Evolutionary conservation across 2,113 vertebrate genomes (phyloP), one percentile per base, ranked within the genome.

Genomic region (Ploceus nigricollis): DNA sequence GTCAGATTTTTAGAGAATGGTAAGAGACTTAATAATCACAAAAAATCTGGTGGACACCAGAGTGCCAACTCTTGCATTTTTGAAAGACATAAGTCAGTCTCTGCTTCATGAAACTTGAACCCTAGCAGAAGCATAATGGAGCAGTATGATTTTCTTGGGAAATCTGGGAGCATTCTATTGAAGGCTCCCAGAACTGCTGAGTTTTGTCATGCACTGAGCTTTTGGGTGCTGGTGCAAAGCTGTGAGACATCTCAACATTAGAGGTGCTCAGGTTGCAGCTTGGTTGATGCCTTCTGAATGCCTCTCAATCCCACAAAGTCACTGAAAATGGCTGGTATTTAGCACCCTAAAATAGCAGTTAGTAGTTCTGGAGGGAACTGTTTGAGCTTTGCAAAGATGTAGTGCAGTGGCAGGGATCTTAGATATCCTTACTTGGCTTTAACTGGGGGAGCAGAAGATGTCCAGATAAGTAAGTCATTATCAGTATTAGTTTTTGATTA

Each of bases 211-310:
- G 42, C 20, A 23, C 20, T 79, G 60, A 56, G 27, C 24, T 91
- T 65, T 47, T 37, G 53, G 25, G 21, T 69, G 22, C 48, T 80
- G 39, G 16, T 87, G 45, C 18, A 90, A 68, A 69, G 44, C 39
- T 16, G 13, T 39, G 47, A n/a, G n/a, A 56, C 0, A 1, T 50
- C 15, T 70, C 0, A 3, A 23, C 6, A 5, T 56, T 16, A 54
- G 60, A 88, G 19, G 24, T 61, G 28, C 23, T 78, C 20, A 66
- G 14, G 17, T 71, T 83, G 27, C 40, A 78, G 5, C 17, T 63
- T 64, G 27, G 15, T 56, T 77, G 30, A 17, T 92, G 19, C 51
- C 44, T 83, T 89, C 57, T 64, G 28, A 84, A 60, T 75, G 45
- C 44, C 37, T 87, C 56, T 56, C 37, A 71, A 22, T 92, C 27